Base-by-base conservation (phyloP, 2,113 vertebrate genomes). In the Cranoglanis bouderius region DNA sequence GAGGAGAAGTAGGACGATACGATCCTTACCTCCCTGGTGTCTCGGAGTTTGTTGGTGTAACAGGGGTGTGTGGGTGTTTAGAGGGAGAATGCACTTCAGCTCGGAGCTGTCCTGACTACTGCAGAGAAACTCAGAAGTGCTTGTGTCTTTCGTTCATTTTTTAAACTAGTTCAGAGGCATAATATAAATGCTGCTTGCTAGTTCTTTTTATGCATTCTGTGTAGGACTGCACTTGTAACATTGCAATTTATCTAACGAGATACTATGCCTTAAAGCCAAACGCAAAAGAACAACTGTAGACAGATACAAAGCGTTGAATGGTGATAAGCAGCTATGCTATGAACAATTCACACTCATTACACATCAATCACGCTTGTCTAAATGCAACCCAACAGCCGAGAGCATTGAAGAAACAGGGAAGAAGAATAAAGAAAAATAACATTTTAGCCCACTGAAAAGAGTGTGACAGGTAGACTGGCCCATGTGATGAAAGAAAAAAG, bases 11-110 rank as follows among this genome's bases (percentile, higher is more conserved):
- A 84, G 83, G 67, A 90, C 38, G 40, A 82, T 86, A 49, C 32
- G 35, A 82, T 40, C 53, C 29, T 53, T 57, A 59, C 24, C 75
- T 87, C 88, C 82, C 55, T 63, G 75, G 82, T 82, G 85, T 85
- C 38, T 82, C 13, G 14, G 35, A 59, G 85, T 80, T 75, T 57
- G 19, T 67, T 74, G 14, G 14, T n/a, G 19, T n/a, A 74, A 65
- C 65, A n/a, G 63, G 51, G 63, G n/a, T 38, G 51, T 67, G 59
- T 85, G 90, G 57, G 87, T 63, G 77, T 29, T 24, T 19, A 40
- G 77, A 77, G 74, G 38, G 13, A 70, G 38, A 43, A 46, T 14
- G 32, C 18, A 53, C 40, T n/a, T 61, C 43, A 61, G 38, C 32
- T 21, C 43, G 16, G 59, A 55, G 82, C 86, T 29, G 43, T 29